Evolutionary conservation across 64 coral and sea anemone genomes (phyloP).

Genomic region (Orbicella faveolata): DNA sequence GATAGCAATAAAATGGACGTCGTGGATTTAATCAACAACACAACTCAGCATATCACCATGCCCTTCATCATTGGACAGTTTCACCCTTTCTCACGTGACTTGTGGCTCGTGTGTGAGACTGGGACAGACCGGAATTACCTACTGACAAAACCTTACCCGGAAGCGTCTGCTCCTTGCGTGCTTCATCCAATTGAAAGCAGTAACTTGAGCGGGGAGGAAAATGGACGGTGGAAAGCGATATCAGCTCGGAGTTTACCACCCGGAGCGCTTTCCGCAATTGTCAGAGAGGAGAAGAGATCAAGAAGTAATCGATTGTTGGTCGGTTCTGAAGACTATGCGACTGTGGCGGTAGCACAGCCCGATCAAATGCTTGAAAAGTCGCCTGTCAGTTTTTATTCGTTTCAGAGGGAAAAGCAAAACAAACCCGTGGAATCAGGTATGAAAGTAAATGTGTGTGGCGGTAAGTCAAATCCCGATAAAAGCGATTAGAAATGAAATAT

Average conservation of each 20-base stretch:
- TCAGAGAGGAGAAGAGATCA: conserved; percentile 66
- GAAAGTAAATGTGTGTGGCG: not conserved
- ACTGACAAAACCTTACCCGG: conserved; percentile 75
- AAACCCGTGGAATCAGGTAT: conserved; percentile 11
- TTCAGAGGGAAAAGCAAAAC: conserved; percentile 36
- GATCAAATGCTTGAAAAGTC: conserved; percentile 75
- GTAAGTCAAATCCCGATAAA: no score
- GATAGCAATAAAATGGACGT: conserved; percentile 88
- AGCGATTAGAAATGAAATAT: no score
- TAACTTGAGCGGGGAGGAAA: conserved; percentile 27
- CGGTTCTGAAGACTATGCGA: conserved; percentile 68
- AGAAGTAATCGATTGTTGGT: conserved; percentile 92
- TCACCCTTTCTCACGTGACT: conserved; percentile 84
- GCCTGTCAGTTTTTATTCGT: conserved; percentile 82
- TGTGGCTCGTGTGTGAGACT: conserved; percentile 95
- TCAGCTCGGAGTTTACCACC: conserved; percentile 57
- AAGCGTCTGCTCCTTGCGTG: conserved; percentile 79
- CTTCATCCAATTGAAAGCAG: conserved; percentile 75
- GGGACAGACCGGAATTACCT: conserved; percentile 86
- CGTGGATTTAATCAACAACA: conserved; percentile 53
- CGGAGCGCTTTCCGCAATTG: conserved; percentile 16
- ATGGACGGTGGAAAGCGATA: conserved; percentile 72
- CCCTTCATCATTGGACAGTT: conserved; percentile 96
- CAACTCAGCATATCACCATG: conserved; percentile 77
- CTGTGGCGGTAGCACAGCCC: conserved; percentile 68